These are phyloP conservation scores for Mesorhabditis spiculigera DNA, from an alignment of 2,888 invertebrate species.

Conservation along the genomic window DNA sequence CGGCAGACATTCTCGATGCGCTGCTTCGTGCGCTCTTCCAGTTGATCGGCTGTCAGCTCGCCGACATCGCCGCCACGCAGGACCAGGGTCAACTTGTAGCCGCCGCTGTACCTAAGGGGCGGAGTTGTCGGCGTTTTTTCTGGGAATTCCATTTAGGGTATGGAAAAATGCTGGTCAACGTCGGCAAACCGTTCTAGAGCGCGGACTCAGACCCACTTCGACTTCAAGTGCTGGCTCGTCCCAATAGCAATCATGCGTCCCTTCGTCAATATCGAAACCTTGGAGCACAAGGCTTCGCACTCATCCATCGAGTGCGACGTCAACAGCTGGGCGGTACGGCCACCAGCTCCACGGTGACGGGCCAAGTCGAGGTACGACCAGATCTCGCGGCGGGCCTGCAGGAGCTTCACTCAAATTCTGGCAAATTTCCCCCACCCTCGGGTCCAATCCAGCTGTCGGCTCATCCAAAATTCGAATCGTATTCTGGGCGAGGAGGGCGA, in stretches of 20 bases:
- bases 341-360: slow-evolving; percentile 13
- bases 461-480: slow-evolving; percentile 68
- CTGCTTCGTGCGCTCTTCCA: too few species aligned
- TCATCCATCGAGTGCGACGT: slow-evolving; percentile 62
- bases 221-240: slow-evolving; percentile 49
- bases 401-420: neutral
- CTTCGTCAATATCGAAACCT: slow-evolving; percentile 53
- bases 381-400: slow-evolving; percentile 66
- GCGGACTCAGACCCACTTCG: slow-evolving; percentile 22
- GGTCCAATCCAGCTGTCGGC: slow-evolving; percentile 26
- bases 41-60: too few species aligned
- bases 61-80: too few species aligned
- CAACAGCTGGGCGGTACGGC: slow-evolving; percentile 59
- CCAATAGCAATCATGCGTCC: slow-evolving; percentile 53
- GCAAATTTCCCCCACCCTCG: slow-evolving; percentile 59
- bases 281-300: slow-evolving; percentile 48
- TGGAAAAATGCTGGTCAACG: too few species aligned
- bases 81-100: too few species aligned
- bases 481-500: slow-evolving; percentile 73
- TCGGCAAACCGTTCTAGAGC: neutral
- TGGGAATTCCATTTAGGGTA: too few species aligned
- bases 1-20: too few species aligned
- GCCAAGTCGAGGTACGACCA: slow-evolving; percentile 58
- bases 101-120: too few species aligned
- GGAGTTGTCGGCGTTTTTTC: too few species aligned